These are phyloP conservation scores for Drosophila lacertosa DNA, from an alignment of 1,140 invertebrate genomes.

Conservation along the genomic window DNA sequence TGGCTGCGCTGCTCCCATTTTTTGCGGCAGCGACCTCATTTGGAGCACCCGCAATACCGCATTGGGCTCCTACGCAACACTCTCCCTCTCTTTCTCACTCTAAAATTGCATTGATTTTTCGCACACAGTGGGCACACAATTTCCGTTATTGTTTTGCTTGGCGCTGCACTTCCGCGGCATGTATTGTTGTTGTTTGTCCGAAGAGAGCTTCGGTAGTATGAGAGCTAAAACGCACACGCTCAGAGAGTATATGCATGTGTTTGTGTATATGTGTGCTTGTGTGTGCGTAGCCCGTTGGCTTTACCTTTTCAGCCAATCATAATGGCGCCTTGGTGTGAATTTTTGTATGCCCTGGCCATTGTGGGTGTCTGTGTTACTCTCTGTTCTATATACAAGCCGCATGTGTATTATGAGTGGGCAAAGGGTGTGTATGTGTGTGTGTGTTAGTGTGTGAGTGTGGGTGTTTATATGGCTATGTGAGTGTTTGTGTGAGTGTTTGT, in stretches of 20 bases:
- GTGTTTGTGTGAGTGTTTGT: conserved; percentile 40
- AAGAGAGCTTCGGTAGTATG: conserved; percentile 37
- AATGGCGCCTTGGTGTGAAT: conserved; percentile 79
- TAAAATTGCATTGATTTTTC: conserved; percentile 61
- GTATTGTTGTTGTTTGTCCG: conserved; percentile 41
- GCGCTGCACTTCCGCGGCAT: conserved; percentile 73
- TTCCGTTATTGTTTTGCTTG: conserved; percentile 80
- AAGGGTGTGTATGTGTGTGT: conserved; percentile 21
- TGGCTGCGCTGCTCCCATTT: conserved; percentile 58
- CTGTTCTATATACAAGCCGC: conserved; percentile 71
- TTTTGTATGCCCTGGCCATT: conserved; percentile 73
- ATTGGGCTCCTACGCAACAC: conserved; percentile 9
- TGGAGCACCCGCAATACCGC: conserved; percentile 27
- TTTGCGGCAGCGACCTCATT: conserved; percentile 66
- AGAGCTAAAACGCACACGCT: conserved; percentile 38
- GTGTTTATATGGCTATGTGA: no score
- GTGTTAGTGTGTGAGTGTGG: conserved; percentile 25
- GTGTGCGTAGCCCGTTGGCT: conserved; percentile 48
- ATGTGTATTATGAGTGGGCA: conserved; percentile 51
- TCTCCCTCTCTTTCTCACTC: conserved; percentile 11
- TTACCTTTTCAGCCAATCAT: conserved; percentile 77
- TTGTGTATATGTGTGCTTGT: conserved; percentile 10
- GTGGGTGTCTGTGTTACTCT: conserved; percentile 71
- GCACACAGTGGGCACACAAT: conserved; percentile 66
- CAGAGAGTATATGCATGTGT: conserved; percentile 9